A percentile compares a stretch with the other conserved stretches of the same genome.
Conservation (phyloP, 1,140 invertebrate species). For the Colletes latitarsis region DNA sequence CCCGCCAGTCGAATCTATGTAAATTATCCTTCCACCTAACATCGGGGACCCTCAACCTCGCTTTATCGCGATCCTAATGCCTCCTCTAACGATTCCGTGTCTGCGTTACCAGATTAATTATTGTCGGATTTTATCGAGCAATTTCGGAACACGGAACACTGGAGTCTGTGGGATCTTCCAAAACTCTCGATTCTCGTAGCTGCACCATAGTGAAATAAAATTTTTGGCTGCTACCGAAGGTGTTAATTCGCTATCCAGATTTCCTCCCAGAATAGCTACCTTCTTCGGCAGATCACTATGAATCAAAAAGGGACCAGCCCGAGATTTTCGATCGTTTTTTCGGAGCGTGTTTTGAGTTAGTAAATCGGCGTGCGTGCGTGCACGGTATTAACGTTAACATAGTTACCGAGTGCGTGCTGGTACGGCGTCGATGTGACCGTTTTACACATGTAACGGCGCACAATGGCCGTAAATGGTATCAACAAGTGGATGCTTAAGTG, state of each 20-base stretch:
- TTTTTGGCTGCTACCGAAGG: too few relatives aligned
- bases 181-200: too few relatives aligned
- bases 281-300: too few relatives aligned
- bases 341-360: constrained; percentile 43
- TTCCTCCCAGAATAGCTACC: too few relatives aligned
- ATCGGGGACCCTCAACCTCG: neutral
- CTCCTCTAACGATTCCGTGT: neutral
- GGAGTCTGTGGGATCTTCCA: too few relatives aligned
- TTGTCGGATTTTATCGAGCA: neutral
- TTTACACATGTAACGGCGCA: constrained; percentile 64
- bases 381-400: constrained; percentile 61
- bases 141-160: neutral
- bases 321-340: too few relatives aligned
- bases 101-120: too few relatives aligned
- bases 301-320: too few relatives aligned
- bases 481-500: constrained; percentile 76
- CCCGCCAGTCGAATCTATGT: constrained; percentile 27
- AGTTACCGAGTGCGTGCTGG: constrained; percentile 56
- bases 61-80: constrained; percentile 1
- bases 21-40: constrained; percentile 19
- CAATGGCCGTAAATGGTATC: constrained; percentile 72
- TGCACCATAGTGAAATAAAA: too few relatives aligned
- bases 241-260: too few relatives aligned
- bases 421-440: constrained; percentile 56
- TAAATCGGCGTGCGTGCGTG: constrained; percentile 60